Conservation (phyloP, 2,113 vertebrate genomes). For the Ornithorhynchus anatinus region DNA sequence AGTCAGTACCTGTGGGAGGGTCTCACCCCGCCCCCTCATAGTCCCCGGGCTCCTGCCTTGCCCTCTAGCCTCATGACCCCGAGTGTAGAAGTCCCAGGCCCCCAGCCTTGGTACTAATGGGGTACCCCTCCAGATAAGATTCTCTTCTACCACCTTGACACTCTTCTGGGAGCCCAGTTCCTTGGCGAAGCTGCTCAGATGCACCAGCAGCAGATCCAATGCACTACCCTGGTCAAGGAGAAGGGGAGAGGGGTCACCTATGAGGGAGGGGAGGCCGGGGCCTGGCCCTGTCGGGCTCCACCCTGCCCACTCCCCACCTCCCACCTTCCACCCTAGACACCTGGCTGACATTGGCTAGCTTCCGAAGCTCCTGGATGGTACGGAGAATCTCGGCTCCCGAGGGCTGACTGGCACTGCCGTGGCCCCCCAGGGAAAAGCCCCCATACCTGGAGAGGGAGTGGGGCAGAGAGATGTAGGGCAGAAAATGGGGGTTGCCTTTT, state of each 20-base stretch:
- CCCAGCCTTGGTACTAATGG: no score
- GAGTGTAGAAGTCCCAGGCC: no score
- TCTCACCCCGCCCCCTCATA: not conserved
- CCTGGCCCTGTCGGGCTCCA: not conserved
- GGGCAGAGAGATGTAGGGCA: accelerated
- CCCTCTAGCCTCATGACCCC: not conserved
- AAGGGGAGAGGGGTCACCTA: not conserved
- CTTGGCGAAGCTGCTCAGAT: constrained; percentile 69
- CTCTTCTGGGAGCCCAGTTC: constrained; percentile 71
- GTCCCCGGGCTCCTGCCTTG: not conserved
- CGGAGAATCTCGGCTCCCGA: constrained; percentile 46
- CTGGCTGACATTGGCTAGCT: constrained; percentile 60
- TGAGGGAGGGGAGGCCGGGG: not conserved
- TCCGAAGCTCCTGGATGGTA: constrained; percentile 64
- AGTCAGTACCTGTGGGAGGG: no score
- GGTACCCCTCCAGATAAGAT: accelerated
- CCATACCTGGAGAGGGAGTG: constrained; percentile 75
- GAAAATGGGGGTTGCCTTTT: not conserved
- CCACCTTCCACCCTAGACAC: constrained; percentile 37
- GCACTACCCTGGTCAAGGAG: constrained; percentile 70
- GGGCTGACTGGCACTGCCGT: constrained; percentile 51
- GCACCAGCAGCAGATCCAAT: constrained; percentile 69
- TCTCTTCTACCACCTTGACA: constrained; percentile 76
- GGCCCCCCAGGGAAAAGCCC: constrained; percentile 84
- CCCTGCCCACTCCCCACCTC: not conserved